These are phyloP conservation scores for Lagria hirta DNA, from an alignment of 2,888 invertebrate genomes.

Conservation along the genomic window DNA sequence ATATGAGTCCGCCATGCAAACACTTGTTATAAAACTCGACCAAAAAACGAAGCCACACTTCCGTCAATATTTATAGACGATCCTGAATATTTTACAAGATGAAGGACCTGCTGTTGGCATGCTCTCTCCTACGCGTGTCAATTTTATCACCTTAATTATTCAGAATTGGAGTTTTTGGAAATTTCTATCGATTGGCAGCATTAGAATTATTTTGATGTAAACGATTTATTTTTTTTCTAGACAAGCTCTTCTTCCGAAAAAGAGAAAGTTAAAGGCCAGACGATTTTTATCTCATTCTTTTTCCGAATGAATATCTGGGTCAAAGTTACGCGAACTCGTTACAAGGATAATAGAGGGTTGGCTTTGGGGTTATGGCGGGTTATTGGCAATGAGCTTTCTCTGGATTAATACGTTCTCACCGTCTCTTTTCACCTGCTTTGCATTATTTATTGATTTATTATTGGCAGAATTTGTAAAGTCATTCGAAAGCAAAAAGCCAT, in stretches of 20 bases:
- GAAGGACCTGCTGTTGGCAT: conserved; percentile 27
- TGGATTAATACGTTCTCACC: conserved; percentile 36
- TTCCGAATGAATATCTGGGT: conserved; percentile 50
- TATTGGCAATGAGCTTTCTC: conserved; percentile 46
- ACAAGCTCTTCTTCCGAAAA: conserved; percentile 25
- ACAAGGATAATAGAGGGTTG: conserved; percentile 48
- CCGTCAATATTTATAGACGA: conserved; percentile 32
- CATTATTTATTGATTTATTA: conserved; percentile 42
- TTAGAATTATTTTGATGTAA: conserved; percentile 9
- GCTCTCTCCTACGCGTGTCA: conserved; percentile 27
- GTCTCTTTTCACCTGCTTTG: conserved; percentile 34
- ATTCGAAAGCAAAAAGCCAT: no score
- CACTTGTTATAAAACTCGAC: conserved; percentile 27
- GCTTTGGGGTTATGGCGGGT: conserved; percentile 40
- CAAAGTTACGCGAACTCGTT: conserved; percentile 52
- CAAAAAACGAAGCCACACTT: conserved; percentile 22
- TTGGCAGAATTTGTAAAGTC: conserved; percentile 17
- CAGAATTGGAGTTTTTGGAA: conserved; percentile 6
- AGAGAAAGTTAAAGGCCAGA: conserved; percentile 45
- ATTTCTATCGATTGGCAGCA: conserved; percentile 23
- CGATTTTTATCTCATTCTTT: conserved; percentile 51
- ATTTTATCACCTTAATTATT: conserved; percentile 28
- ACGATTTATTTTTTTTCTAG: no score
- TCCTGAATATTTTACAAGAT: conserved; percentile 31
- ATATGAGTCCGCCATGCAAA: conserved; percentile 20